phyloP scores from a whole-genome alignment of 2,113 vertebrate genomes.

The Melanotaenia duboulayi region DNA sequence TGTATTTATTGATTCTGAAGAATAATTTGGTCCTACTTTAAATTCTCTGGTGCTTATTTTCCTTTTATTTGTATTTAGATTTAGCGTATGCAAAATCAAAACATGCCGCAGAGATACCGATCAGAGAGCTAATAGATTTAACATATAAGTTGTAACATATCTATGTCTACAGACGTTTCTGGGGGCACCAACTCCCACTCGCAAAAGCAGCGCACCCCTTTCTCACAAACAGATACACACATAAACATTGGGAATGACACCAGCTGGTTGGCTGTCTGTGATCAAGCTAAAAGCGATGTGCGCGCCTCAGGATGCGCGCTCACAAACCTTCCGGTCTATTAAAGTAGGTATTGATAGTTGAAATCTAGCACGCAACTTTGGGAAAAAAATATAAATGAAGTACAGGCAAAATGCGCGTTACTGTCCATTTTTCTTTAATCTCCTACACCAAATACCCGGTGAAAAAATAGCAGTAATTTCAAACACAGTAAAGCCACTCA shows the following conservation, averaged over 20 bases:
- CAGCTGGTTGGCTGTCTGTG: conserved; percentile 56
- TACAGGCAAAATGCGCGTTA: not conserved
- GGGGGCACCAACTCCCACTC: not conserved
- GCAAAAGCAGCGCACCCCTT: not conserved
- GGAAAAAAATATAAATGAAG: not conserved
- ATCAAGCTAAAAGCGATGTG: conserved; percentile 49
- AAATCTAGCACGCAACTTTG: conserved; percentile 64
- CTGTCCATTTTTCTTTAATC: not conserved
- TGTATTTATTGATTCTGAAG: too few species aligned
- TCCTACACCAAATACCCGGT: not conserved
- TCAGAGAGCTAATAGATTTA: too few species aligned
- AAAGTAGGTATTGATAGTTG: conserved; percentile 72
- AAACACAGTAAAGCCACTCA: conserved; percentile 75
- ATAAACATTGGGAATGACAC: conserved; percentile 32
- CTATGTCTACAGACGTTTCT: not conserved
- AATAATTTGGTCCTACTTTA: too few species aligned
- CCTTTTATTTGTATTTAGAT: not conserved
- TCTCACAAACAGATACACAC: not conserved
- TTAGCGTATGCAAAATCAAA: not conserved
- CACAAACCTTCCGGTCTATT: conserved; percentile 85
- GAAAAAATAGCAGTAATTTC: not conserved
- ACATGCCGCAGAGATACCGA: too few species aligned
- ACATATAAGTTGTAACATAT: not conserved
- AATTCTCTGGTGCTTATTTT: too few species aligned
- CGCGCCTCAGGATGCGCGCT: conserved; percentile 79